Conservation (phyloP, 2,888 invertebrate genomes). For the Polyploca ridens region DNA sequence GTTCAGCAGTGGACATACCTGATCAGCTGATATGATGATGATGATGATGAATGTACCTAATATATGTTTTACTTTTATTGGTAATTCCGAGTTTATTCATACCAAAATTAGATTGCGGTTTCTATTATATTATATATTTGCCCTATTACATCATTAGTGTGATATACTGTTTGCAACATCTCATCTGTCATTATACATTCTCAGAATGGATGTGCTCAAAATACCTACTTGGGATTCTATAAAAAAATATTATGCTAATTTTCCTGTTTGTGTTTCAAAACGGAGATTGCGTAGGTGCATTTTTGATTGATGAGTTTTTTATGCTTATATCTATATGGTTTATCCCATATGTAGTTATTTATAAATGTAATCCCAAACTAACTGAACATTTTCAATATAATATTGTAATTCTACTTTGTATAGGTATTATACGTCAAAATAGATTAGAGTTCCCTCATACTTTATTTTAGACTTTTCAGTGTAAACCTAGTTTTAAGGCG, state of each 20-base stretch:
- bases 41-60: too few species aligned
- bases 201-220: background rate
- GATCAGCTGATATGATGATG: too few species aligned
- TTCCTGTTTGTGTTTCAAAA: constrained; percentile 3
- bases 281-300: background rate
- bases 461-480: too few species aligned
- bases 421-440: too few species aligned
- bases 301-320: background rate
- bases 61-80: background rate
- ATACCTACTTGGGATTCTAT: background rate
- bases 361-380: too few species aligned
- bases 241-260: background rate
- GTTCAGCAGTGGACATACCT: too few species aligned
- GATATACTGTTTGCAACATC: constrained; percentile 2
- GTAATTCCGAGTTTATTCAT: background rate
- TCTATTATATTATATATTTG: background rate
- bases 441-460: too few species aligned
- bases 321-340: background rate
- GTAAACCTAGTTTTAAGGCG: too few species aligned
- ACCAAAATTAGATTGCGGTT: background rate
- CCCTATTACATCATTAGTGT: constrained; percentile 2
- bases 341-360: too few species aligned
- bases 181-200: constrained; percentile 1
- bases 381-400: too few species aligned
- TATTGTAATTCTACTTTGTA: too few species aligned